Evolutionary conservation across 2,113 vertebrate genomes (phyloP), one percentile per base, ranked within the genome.

Genomic region (Terrapene triunguis): DNA sequence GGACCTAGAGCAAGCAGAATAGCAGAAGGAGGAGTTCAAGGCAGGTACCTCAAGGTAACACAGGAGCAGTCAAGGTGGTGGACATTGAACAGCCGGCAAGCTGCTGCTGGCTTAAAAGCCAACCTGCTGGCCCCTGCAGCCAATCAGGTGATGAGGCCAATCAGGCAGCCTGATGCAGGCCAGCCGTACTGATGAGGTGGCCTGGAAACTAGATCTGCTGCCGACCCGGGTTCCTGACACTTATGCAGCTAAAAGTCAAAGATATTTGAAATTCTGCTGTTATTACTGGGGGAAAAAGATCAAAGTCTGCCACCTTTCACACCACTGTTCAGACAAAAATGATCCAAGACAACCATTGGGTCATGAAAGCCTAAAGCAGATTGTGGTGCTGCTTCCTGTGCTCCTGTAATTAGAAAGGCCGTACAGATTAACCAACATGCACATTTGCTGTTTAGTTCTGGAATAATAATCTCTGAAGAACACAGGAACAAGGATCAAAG

Each of bases 191-290:
- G 65, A 69, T 69, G 17, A 69, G 65, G 35, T 38, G 19, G 21
- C 19, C 19, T 72, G 65, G 65, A 72, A 22, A 72, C 17, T 21
- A 72, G 8, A n/a, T 38, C 35, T 38, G n/a, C 65, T 38, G 65
- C n/a, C 10, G 21, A 8, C n/a, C 65, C n/a, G 5, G 16, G 65
- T 72, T 72, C 65, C 65, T 72, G 65, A 72, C n/a, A 21, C 35
- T 72, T 38, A 22, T 92, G 54, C 65, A 76, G 53, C 81, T 90
- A 2, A 8, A 80, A 85, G 59, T 82, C 92, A 84, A 55, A 94
- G 92, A 69, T 92, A 94, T 72, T 35, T 88, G 79, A 6, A 90
- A 24, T 87, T 92, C 92, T 84, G 21, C 74, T 89, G 69, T 88
- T 82, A 86, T 94, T 89, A 86, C 25, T 87, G 84, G 79, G 69